phyloP scores from a whole-genome alignment of 2,797 vertebrate species.

The Pseudopleuronectes americanus region DNA sequence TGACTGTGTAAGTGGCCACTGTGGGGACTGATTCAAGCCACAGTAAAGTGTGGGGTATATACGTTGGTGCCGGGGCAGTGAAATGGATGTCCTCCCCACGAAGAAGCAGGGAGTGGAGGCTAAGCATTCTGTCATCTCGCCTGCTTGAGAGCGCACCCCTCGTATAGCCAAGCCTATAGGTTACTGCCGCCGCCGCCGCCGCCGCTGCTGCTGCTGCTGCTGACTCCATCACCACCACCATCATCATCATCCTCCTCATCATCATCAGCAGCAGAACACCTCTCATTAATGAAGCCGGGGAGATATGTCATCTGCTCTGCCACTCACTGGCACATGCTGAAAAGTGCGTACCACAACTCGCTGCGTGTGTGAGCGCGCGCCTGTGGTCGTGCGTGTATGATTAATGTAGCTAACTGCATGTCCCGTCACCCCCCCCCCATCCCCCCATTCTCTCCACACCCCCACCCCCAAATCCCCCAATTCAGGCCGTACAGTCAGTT shows the following conservation, averaged over 20 bases:
- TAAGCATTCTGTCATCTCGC: slow-evolving; percentile 58
- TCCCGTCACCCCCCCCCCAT: neutral
- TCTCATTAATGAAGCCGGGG: slow-evolving; percentile 67
- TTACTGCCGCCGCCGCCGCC: slow-evolving; percentile 36
- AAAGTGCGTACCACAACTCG: slow-evolving; percentile 22
- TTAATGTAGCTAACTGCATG: slow-evolving; percentile 74
- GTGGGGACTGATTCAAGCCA: slow-evolving; percentile 48
- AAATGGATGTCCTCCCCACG: slow-evolving; percentile 44
- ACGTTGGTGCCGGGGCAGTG: slow-evolving; percentile 33
- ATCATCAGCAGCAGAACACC: slow-evolving; percentile 38
- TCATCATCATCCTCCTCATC: neutral
- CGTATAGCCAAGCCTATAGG: slow-evolving; percentile 53
- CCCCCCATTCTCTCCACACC: neutral
- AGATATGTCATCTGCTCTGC: slow-evolving; percentile 55
- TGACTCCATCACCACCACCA: slow-evolving; percentile 9
- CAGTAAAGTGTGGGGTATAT: slow-evolving; percentile 29
- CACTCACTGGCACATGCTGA: slow-evolving; percentile 58
- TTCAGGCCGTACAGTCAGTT: slow-evolving; percentile 54
- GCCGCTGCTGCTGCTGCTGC: slow-evolving; percentile 38
- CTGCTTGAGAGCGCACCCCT: slow-evolving; percentile 53
- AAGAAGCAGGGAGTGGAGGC: slow-evolving; percentile 55
- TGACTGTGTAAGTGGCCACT: slow-evolving; percentile 26
- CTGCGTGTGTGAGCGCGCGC: slow-evolving; percentile 17
- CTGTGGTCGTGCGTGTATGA: slow-evolving; percentile 34
- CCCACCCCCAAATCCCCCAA: slow-evolving; percentile 1